These are phyloP conservation scores for Lepus europaeus DNA, from an alignment of 2,113 vertebrate genomes.

Conservation along the genomic window DNA sequence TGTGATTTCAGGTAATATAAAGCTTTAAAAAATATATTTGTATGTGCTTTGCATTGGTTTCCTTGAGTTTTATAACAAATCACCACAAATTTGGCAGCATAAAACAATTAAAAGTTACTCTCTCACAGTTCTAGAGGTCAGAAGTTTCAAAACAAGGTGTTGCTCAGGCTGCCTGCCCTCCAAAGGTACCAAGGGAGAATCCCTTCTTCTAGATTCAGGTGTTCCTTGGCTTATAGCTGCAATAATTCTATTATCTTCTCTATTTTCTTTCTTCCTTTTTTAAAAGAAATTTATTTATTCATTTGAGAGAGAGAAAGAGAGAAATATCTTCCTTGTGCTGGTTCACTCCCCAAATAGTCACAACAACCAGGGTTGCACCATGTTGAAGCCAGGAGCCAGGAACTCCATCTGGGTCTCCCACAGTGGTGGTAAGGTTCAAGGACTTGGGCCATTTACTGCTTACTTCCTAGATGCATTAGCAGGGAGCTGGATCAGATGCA, in stretches of 20 bases:
- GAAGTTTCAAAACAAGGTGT: neutral
- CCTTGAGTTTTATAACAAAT: neutral
- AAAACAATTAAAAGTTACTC: slow-evolving; percentile 2
- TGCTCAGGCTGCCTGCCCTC: neutral
- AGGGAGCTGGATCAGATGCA: too few species aligned
- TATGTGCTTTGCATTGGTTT: neutral
- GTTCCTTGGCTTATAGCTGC: neutral
- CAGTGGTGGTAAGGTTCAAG: too few species aligned
- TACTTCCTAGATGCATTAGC: too few species aligned
- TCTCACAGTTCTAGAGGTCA: neutral
- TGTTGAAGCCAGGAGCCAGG: too few species aligned
- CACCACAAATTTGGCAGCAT: neutral
- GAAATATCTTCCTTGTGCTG: too few species aligned
- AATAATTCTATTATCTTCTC: neutral
- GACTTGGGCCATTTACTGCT: too few species aligned
- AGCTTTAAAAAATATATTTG: neutral
- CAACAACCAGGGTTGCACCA: too few species aligned
- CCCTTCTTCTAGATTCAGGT: neutral
- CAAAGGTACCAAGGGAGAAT: neutral
- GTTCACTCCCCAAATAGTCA: too few species aligned
- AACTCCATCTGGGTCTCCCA: too few species aligned
- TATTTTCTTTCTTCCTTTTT: too few species aligned
- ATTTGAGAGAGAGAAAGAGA: too few species aligned
- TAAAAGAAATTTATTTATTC: too few species aligned
- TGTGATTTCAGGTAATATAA: neutral